phyloP scores from a whole-genome alignment of 2,797 vertebrate species.

The Gouania willdenowi region DNA sequence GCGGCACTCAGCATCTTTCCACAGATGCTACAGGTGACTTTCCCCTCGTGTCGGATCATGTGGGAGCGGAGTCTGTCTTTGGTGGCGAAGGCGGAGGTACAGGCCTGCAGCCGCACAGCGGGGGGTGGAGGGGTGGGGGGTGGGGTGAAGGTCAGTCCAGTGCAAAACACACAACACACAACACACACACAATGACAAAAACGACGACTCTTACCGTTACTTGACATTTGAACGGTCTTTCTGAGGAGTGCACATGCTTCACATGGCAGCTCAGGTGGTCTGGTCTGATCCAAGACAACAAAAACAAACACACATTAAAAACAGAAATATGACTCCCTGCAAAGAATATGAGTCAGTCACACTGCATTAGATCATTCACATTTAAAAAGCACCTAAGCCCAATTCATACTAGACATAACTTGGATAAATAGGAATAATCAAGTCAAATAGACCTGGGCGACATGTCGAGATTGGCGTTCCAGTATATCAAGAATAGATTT shows the following conservation, averaged over 20 bases:
- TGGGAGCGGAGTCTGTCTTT: constrained; percentile 99
- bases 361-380: too few species aligned
- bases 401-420: too few species aligned
- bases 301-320: constrained; percentile 45
- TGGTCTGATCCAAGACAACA: constrained; percentile 75
- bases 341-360: too few species aligned
- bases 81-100: constrained; percentile 99
- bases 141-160: constrained; percentile 23
- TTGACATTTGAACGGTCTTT: constrained; percentile 99
- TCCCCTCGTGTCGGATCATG: constrained; percentile 98
- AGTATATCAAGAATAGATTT: too few species aligned
- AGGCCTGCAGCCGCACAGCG: constrained; percentile 77
- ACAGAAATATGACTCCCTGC: too few species aligned
- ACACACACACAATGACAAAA: fast-evolving
- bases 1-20: constrained; percentile 98
- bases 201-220: constrained; percentile 82
- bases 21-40: constrained; percentile 98
- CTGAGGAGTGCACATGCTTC: constrained; percentile 99
- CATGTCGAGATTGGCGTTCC: too few species aligned
- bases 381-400: too few species aligned
- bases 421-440: too few species aligned
- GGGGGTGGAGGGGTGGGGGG: too few species aligned
- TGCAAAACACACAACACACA: neutral
- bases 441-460: too few species aligned
- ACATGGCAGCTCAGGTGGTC: constrained; percentile 99